Conservation (phyloP, 2,113 vertebrate species). For the Antigone vipio region DNA sequence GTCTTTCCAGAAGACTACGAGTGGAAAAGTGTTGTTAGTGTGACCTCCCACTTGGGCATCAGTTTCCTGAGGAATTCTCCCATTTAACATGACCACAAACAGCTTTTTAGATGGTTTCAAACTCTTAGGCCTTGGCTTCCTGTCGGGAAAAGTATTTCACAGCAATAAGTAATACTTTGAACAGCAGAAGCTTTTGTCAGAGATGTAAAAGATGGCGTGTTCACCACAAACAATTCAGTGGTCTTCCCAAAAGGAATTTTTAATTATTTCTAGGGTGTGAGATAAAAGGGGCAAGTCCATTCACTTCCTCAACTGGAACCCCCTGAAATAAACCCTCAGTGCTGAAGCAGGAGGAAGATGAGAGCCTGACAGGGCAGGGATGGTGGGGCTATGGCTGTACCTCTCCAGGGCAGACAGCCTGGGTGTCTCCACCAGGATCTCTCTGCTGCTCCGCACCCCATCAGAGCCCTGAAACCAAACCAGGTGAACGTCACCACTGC, state of each 20-base stretch:
- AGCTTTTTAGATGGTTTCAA: not conserved
- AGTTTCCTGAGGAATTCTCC: not conserved
- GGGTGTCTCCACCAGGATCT: conserved; percentile 76
- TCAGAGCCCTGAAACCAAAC: conserved; percentile 73
- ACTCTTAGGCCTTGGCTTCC: not conserved
- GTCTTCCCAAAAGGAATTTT: not conserved
- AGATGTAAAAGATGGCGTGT: not conserved
- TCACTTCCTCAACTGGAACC: not conserved
- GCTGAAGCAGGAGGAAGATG: not conserved
- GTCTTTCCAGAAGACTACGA: not conserved
- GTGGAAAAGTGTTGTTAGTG: not conserved
- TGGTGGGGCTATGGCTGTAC: conserved; percentile 43
- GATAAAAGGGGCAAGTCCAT: not conserved
- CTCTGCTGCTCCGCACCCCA: conserved; percentile 26
- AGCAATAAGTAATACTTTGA: not conserved
- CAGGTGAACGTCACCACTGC: not conserved
- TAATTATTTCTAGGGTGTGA: not conserved
- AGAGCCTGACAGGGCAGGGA: not conserved
- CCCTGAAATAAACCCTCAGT: not conserved
- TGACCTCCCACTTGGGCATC: not conserved
- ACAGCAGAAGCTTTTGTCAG: not conserved
- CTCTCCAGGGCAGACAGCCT: conserved; percentile 54
- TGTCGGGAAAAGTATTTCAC: not conserved
- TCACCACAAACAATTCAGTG: not conserved
- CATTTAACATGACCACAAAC: not conserved